These are phyloP conservation scores for Festucalex cinctus DNA, from an alignment of 2,113 vertebrate genomes.

Conservation along the genomic window DNA sequence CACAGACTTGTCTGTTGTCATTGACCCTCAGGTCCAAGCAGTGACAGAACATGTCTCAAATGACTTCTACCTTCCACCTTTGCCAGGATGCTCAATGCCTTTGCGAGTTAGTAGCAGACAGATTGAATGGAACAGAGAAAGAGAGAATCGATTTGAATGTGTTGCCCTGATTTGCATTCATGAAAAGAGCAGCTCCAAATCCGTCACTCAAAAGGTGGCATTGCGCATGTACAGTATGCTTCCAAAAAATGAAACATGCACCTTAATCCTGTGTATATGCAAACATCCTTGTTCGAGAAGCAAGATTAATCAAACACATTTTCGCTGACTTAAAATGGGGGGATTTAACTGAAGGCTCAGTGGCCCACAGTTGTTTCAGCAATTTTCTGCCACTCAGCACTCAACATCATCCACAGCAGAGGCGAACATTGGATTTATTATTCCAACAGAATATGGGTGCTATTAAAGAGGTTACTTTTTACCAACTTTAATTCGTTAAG, in stretches of 20 bases:
- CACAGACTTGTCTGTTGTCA: constrained; percentile 26
- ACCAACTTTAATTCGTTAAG: not conserved
- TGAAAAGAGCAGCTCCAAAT: constrained; percentile 20
- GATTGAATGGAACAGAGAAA: not conserved
- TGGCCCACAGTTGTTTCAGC: constrained; percentile 52
- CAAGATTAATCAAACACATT: constrained; percentile 8
- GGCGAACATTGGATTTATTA: constrained; percentile 15
- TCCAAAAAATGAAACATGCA: not conserved
- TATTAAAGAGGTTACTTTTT: constrained; percentile 19
- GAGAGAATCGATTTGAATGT: constrained; percentile 14
- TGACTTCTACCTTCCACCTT: constrained; percentile 54
- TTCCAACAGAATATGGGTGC: constrained; percentile 25
- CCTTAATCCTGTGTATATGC: not conserved
- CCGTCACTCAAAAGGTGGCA: constrained; percentile 25
- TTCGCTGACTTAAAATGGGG: constrained; percentile 33
- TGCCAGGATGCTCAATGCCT: not conserved
- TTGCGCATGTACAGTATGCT: constrained; percentile 7
- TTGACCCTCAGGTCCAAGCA: constrained; percentile 29
- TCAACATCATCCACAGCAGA: constrained; percentile 41
- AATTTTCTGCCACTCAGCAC: constrained; percentile 48
- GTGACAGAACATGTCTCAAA: constrained; percentile 34
- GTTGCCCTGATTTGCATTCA: constrained; percentile 31
- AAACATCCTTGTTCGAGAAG: not conserved
- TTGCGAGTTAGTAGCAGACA: not conserved
- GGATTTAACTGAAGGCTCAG: constrained; percentile 40